A percentile compares a stretch with the other conserved stretches of the same genome.
These are phyloP conservation scores for Graphium colonna DNA, from an alignment of 2,888 invertebrate genomes.

Conservation along the genomic window DNA sequence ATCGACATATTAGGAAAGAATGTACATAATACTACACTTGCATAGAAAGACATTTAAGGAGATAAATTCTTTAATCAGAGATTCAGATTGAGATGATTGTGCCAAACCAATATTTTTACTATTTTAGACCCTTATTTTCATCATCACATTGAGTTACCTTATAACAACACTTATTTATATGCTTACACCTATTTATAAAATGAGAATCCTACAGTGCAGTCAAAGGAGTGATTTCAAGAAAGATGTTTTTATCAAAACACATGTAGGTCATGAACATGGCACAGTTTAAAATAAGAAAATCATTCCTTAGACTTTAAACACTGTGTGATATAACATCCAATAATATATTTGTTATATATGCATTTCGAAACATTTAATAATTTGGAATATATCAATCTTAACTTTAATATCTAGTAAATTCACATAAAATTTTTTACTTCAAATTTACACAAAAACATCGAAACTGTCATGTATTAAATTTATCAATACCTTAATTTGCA, in stretches of 20 bases:
- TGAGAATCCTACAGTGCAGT: conserved; percentile 23
- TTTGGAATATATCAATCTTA: conserved; percentile 20
- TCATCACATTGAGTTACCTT: conserved; percentile 75
- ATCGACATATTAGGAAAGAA: background rate
- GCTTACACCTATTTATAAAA: conserved; percentile 24
- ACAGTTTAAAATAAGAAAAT: conserved; percentile 47
- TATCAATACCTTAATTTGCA: too few relatives aligned
- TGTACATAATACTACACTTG: background rate
- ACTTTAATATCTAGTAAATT: conserved; percentile 19
- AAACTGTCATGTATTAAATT: conserved; percentile 4
- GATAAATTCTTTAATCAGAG: conserved; percentile 13
- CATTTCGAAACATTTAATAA: conserved; percentile 21
- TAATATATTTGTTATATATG: conserved; percentile 15
- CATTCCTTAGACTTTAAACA: conserved; percentile 15
- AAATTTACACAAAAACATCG: conserved; percentile 16
- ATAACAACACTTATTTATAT: conserved; percentile 42
- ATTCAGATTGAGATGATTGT: conserved; percentile 43
- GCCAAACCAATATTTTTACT: conserved; percentile 62
- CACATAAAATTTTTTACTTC: conserved; percentile 14
- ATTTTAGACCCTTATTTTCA: conserved; percentile 70
- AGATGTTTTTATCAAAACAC: conserved; percentile 19
- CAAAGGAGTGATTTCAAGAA: conserved; percentile 26
- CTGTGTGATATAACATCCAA: conserved; percentile 15
- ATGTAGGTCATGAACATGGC: conserved; percentile 51
- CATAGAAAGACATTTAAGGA: conserved; percentile 23